Base-by-base conservation (phyloP, 2,888 invertebrate species). In the Troides oblongomaculatus region DNA sequence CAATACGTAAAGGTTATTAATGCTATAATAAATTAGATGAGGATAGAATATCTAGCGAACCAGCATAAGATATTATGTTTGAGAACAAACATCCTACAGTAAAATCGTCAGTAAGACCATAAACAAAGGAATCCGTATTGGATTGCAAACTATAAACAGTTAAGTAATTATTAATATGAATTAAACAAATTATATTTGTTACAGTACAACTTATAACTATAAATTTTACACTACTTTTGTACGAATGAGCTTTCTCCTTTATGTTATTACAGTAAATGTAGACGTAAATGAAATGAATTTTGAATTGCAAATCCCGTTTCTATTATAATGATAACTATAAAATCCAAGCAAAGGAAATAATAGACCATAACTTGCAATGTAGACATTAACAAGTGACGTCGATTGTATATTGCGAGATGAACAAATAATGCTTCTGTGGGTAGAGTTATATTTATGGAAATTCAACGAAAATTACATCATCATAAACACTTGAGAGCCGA, bases 301-400 rank as follows among this genome's bases (percentile, higher is more conserved):
- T 25, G 18, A 58, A 66, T 78, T 76, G 75, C 73, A 73, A 74
- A 71, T 72, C 66, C 70, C 64, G 57, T 8, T 58, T 43, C 39
- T 59, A 43, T 39, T 57, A 58, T 59, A 62, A 62, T 7, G 50
- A 36, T 18, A 50, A 60, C n/a, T 21, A 60, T 53, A 50, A 59
- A 60, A n/a, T 12, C 17, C 61, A 53, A 36, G 39, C 23, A 62
- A 57, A 39, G 57, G 56, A 57, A 61, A 60, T 39, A 53, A 12
- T 53, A 53, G 53, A 7, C 39, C 39, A 39, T 39, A 39, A 39
- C 10, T 39, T 39, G 39, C 10, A 39, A 39, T 39, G 7, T 39
- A 39, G 39, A 39, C 39, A 39, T 39, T 39, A 39, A 39, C 39
- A 39, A 39, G 39, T 21, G 25, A 21, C 58, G 21, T 58, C 58